Evolutionary conservation across 2,113 vertebrate genomes (phyloP).

Genomic region (Mirza zaza): DNA sequence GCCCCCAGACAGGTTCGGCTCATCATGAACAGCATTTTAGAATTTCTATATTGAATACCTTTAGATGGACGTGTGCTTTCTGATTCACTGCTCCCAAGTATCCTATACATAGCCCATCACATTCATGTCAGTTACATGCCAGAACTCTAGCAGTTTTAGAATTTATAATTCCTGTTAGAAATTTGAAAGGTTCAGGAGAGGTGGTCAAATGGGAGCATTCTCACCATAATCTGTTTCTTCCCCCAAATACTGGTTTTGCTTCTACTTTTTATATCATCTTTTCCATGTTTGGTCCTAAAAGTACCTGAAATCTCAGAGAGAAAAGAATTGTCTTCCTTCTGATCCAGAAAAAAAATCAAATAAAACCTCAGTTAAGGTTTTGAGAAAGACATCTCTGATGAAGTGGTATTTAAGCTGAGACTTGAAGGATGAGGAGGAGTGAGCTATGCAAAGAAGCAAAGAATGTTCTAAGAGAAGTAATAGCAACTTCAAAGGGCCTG

Average conservation of each 20-base stretch:
- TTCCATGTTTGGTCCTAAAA: neutral
- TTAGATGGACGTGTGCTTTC: neutral
- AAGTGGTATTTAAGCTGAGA: neutral
- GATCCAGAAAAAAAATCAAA: neutral
- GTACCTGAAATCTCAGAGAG: neutral
- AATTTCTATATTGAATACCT: neutral
- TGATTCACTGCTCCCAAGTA: neutral
- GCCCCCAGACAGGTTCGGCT: neutral
- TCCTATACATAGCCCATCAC: neutral
- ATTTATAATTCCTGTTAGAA: neutral
- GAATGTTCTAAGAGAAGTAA: neutral
- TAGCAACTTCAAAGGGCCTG: neutral
- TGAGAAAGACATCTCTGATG: neutral
- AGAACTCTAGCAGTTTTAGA: neutral
- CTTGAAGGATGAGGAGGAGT: neutral
- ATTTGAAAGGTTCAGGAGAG: neutral
- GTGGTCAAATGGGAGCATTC: neutral
- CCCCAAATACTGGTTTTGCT: neutral
- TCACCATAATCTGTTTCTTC: neutral
- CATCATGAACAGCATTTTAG: neutral
- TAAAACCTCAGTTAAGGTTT: neutral
- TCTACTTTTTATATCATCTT: neutral
- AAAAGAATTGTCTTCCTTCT: neutral
- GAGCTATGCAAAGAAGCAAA: neutral
- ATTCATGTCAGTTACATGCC: neutral